Evolutionary conservation across 2,113 vertebrate species (phyloP).

Genomic region (Lepidothrix coronata): DNA sequence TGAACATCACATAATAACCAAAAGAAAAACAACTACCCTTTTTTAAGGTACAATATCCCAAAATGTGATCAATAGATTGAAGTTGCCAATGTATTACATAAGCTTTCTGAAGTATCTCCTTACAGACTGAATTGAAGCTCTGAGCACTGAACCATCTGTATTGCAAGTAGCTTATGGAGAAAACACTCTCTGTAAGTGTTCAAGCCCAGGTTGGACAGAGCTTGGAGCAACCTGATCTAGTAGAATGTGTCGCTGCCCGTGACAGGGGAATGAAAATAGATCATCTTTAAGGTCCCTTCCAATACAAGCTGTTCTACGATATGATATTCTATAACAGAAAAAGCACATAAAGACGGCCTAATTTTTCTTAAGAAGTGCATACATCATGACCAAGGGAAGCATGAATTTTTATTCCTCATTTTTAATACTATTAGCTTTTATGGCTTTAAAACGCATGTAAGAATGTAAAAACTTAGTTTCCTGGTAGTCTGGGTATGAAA

Average conservation of each 20-base stretch:
- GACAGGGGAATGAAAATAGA: background rate
- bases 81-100: accelerated
- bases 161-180: background rate
- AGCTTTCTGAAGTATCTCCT: background rate
- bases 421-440: background rate
- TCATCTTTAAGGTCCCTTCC: background rate
- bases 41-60: background rate
- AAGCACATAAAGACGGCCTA: background rate
- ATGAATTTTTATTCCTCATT: background rate
- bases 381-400: background rate
- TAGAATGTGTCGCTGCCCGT: background rate
- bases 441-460: background rate
- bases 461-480: background rate
- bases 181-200: background rate
- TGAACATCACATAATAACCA: background rate
- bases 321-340: background rate
- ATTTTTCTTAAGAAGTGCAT: background rate
- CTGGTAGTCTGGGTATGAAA: background rate
- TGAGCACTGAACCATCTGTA: background rate
- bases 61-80: background rate
- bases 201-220: background rate
- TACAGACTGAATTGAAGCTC: background rate
- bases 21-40: background rate
- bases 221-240: background rate
- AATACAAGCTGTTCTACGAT: background rate